Percentiles rank a stretch among this genome's conserved stretches.
Evolutionary conservation across 2,113 vertebrate genomes (phyloP).

Genomic region (Anarhynchus alexandrinus): DNA sequence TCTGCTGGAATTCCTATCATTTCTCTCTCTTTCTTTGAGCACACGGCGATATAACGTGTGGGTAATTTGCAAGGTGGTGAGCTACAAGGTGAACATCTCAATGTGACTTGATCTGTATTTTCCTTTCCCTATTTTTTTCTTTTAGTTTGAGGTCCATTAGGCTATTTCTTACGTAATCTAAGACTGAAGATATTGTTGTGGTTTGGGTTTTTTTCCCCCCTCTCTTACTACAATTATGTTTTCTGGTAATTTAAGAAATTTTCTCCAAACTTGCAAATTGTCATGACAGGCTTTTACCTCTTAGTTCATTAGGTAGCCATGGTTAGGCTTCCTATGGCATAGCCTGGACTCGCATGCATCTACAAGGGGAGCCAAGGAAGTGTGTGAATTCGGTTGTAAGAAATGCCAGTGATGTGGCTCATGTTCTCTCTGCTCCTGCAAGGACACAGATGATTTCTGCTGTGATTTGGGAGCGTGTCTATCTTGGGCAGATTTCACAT

Average conservation of each 20-base stretch:
- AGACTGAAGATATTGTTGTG: neutral
- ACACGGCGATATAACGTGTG: neutral
- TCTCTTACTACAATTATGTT: neutral
- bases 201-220: fast-evolving
- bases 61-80: neutral
- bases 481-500: neutral
- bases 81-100: neutral
- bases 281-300: neutral
- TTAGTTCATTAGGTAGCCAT: neutral
- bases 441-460: neutral
- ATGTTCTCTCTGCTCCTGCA: neutral
- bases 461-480: neutral
- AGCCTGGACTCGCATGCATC: neutral
- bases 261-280: neutral
- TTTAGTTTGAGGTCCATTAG: neutral
- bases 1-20: fast-evolving
- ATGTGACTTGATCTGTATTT: neutral
- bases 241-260: neutral
- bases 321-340: neutral
- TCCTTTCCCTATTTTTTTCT: neutral
- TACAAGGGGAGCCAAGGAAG: neutral
- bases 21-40: neutral
- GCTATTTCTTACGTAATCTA: neutral
- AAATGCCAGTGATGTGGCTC: neutral
- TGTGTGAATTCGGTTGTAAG: neutral